These are phyloP conservation scores for Limnephilus rhombicus DNA, from an alignment of 2,888 invertebrate genomes.

Conservation along the genomic window DNA sequence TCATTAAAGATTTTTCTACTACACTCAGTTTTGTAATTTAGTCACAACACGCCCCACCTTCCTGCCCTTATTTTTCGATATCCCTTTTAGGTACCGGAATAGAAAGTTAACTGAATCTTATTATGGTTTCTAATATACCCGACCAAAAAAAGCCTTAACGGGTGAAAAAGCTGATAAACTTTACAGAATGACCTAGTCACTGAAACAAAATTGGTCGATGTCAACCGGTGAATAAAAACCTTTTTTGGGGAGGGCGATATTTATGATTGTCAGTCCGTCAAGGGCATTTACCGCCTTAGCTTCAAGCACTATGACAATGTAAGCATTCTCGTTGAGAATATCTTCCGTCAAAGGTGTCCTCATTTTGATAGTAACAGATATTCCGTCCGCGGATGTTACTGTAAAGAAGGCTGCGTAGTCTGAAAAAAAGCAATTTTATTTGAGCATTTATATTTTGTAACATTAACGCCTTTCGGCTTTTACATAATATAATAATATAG, in stretches of 20 bases:
- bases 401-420: background rate
- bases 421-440: background rate
- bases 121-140: background rate
- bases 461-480: too few relatives aligned
- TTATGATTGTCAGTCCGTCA: background rate
- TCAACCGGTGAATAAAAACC: background rate
- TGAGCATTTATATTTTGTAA: too few relatives aligned
- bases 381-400: background rate
- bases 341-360: background rate
- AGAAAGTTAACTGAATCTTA: background rate
- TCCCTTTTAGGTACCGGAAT: background rate
- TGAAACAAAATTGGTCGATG: background rate
- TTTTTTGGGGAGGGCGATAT: background rate
- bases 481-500: too few relatives aligned
- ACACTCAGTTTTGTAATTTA: too few relatives aligned
- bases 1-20: too few relatives aligned
- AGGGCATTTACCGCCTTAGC: slow-evolving; percentile 6
- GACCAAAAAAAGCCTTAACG: background rate
- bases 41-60: too few relatives aligned
- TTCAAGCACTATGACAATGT: slow-evolving; percentile 25
- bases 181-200: background rate
- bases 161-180: background rate
- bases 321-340: background rate
- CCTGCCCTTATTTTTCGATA: background rate
- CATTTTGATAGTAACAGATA: background rate